Conservation (phyloP, 2,888 invertebrate species). For the Gasteruption jaculator region DNA sequence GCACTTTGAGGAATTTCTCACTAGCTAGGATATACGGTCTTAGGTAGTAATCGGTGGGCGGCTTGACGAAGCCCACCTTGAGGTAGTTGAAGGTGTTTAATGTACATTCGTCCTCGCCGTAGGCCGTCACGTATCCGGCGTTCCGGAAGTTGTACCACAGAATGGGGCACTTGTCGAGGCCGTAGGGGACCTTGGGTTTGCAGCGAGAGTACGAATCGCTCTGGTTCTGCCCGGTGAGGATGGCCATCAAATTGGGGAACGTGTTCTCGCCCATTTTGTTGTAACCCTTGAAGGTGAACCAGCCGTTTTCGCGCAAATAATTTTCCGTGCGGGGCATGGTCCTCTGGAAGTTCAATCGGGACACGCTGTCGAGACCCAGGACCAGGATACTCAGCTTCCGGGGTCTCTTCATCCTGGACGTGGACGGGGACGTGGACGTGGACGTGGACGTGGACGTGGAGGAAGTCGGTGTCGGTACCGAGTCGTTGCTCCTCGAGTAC, state of each 20-base stretch:
- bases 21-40: constrained; percentile 69
- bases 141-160: constrained; percentile 74
- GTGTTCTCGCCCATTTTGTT: constrained; percentile 83
- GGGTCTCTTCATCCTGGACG: too few relatives aligned
- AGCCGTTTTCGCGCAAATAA: constrained; percentile 65
- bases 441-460: too few relatives aligned
- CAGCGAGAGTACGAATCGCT: constrained; percentile 54
- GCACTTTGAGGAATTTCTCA: constrained; percentile 54
- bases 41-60: constrained; percentile 80
- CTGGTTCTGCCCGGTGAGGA: constrained; percentile 65
- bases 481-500: constrained; percentile 11
- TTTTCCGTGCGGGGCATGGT: constrained; percentile 70
- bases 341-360: constrained; percentile 70
- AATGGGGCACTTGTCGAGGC: constrained; percentile 67
- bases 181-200: constrained; percentile 51
- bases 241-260: constrained; percentile 83
- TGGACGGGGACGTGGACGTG: too few relatives aligned
- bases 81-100: constrained; percentile 74
- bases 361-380: constrained; percentile 82
- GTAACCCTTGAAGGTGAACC: constrained; percentile 72
- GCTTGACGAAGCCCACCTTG: constrained; percentile 67
- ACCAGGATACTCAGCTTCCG: constrained; percentile 65
- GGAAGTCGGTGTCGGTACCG: neutral
- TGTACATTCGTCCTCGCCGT: constrained; percentile 70
- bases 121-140: constrained; percentile 72